Evolutionary conservation across 2,888 invertebrate genomes (phyloP).

Genomic region (Tridacna gigas): DNA sequence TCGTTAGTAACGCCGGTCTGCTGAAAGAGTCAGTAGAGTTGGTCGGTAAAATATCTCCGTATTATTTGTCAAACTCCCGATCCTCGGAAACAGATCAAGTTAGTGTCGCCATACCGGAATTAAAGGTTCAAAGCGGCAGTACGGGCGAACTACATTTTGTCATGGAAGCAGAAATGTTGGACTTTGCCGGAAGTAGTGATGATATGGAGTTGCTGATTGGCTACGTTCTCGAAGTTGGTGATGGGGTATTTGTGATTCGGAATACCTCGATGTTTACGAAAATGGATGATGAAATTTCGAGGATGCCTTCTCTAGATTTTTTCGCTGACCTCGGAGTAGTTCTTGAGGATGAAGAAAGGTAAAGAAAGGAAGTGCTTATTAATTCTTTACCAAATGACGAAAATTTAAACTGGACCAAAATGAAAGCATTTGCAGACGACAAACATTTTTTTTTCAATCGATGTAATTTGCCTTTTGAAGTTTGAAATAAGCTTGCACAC

Average conservation of each 20-base stretch:
- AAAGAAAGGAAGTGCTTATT: background rate
- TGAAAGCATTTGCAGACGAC: too few species aligned
- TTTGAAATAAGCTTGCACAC: too few species aligned
- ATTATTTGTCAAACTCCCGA: slow-evolving; percentile 14
- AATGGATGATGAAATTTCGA: background rate
- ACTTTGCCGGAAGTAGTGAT: slow-evolving; percentile 13
- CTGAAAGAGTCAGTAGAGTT: slow-evolving; percentile 8
- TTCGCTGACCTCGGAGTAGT: background rate
- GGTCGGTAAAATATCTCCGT: background rate
- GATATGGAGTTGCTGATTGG: slow-evolving; percentile 19
- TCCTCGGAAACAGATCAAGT: slow-evolving; percentile 30
- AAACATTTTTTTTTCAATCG: slow-evolving; percentile 3
- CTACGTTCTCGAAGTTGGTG: slow-evolving; percentile 21
- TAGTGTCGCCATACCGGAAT: slow-evolving; percentile 10
- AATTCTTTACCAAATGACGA: too few species aligned
- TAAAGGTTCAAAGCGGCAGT: background rate
- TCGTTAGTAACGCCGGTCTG: background rate
- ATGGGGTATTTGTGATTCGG: slow-evolving; percentile 22
- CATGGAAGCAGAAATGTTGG: slow-evolving; percentile 30
- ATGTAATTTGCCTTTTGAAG: background rate
- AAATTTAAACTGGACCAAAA: too few species aligned
- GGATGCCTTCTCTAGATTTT: background rate
- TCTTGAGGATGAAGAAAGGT: background rate
- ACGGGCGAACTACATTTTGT: slow-evolving; percentile 19
- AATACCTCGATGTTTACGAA: slow-evolving; percentile 23